Percentiles rank a stretch among this genome's conserved stretches.
Conservation (phyloP, 2,888 invertebrate species). For the Tineola bisselliella region DNA sequence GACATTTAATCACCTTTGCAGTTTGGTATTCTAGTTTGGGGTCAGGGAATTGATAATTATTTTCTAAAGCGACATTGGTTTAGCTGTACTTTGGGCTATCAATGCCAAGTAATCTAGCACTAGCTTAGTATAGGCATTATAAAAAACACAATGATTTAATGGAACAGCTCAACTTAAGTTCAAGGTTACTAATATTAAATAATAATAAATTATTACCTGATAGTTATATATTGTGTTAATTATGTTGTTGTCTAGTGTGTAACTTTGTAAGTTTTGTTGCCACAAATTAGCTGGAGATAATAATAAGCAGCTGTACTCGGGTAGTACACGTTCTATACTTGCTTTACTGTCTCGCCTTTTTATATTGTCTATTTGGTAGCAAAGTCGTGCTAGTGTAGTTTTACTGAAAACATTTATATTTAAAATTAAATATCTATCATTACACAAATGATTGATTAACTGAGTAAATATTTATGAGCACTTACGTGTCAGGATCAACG, state of each 20-base stretch:
- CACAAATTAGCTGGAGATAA: constrained; percentile 95
- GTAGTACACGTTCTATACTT: constrained; percentile 74
- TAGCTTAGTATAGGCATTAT: too few relatives aligned
- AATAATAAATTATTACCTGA: constrained; percentile 71
- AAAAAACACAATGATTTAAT: too few relatives aligned
- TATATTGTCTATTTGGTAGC: constrained; percentile 85
- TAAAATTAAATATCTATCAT: too few relatives aligned
- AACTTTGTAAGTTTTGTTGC: constrained; percentile 84
- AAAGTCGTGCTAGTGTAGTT: constrained; percentile 80
- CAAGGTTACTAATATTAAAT: neutral
- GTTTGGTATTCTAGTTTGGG: too few relatives aligned
- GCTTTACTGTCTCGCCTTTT: constrained; percentile 68
- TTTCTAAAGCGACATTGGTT: neutral
- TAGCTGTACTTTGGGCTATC: too few relatives aligned
- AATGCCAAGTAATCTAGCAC: too few relatives aligned
- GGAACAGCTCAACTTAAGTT: neutral
- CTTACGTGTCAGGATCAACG: constrained; percentile 75
- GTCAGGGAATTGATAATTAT: too few relatives aligned
- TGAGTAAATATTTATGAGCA: too few relatives aligned
- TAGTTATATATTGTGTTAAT: constrained; percentile 84
- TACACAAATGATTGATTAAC: too few relatives aligned
- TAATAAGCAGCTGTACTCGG: constrained; percentile 91
- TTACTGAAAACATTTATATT: constrained; percentile 68
- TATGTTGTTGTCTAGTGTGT: constrained; percentile 81
- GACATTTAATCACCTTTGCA: too few relatives aligned